These are phyloP conservation scores for Orius insidiosus DNA, from an alignment of 1,140 invertebrate species.

Conservation along the genomic window DNA sequence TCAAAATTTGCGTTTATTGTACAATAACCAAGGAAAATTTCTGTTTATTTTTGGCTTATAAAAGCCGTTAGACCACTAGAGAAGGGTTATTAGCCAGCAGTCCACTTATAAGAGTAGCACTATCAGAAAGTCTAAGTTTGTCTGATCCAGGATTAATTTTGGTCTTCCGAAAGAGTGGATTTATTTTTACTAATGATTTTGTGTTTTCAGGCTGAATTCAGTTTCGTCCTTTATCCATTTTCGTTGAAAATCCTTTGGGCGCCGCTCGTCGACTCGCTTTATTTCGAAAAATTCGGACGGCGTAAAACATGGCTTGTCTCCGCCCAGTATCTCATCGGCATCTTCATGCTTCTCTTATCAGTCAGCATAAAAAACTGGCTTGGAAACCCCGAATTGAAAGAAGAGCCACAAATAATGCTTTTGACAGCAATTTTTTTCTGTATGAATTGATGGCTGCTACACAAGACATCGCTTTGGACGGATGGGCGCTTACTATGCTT, in stretches of 20 bases:
- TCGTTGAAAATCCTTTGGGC: constrained; percentile 96
- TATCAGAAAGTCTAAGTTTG: no score
- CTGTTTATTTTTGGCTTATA: no score
- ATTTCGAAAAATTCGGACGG: constrained; percentile 63
- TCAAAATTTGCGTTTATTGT: no score
- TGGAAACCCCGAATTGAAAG: constrained; percentile 19
- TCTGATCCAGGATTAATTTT: no score
- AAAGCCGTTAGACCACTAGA: no score
- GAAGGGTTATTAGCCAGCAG: no score
- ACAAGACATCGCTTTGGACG: constrained; percentile 99
- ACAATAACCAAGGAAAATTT: no score
- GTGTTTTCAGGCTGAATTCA: constrained; percentile 86
- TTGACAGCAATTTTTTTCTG: constrained; percentile 78
- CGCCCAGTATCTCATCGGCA: constrained; percentile 67
- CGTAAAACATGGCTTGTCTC: constrained; percentile 96
- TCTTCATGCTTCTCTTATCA: constrained; percentile 74
- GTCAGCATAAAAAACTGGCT: constrained; percentile 54
- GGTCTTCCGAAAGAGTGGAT: no score
- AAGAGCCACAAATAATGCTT: constrained; percentile 56
- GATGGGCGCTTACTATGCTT: constrained; percentile 98
- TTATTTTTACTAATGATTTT: no score
- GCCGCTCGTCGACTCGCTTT: constrained; percentile 89
- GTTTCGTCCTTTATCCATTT: constrained; percentile 96
- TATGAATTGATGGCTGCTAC: constrained; percentile 91
- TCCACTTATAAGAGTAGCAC: no score